Percentiles rank a stretch among this genome's conserved stretches.
These are phyloP conservation scores for Phengaris alcon DNA, from an alignment of 2,888 invertebrate genomes.

Conservation along the genomic window DNA sequence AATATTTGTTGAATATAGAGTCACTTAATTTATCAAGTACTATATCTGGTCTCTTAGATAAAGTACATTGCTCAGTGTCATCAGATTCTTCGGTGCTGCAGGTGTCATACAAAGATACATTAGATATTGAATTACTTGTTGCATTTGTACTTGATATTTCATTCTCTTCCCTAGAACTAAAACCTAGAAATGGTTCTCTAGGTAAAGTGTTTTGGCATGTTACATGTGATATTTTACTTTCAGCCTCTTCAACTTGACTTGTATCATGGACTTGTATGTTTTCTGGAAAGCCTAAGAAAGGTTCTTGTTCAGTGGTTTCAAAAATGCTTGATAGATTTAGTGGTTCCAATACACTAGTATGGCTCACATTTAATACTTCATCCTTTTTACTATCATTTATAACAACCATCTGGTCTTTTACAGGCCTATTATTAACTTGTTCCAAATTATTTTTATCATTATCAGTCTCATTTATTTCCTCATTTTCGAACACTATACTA, in stretches of 20 bases:
- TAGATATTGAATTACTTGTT: constrained; percentile 33
- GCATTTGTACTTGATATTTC: constrained; percentile 29
- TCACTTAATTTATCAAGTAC: constrained; percentile 53
- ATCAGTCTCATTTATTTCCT: constrained; percentile 42
- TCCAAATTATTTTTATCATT: constrained; percentile 24
- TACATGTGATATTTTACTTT: not conserved
- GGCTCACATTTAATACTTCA: not conserved
- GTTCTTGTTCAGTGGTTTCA: constrained; percentile 1
- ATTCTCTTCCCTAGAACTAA: constrained; percentile 16
- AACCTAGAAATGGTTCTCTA: constrained; percentile 31
- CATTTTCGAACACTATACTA: constrained; percentile 34
- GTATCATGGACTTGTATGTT: not conserved
- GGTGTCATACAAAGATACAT: constrained; percentile 60
- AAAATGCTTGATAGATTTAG: not conserved
- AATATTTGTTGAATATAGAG: constrained; percentile 54
- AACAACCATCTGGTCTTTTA: not conserved
- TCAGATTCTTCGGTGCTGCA: constrained; percentile 54
- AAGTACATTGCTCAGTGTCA: constrained; percentile 21
- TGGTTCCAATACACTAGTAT: not conserved
- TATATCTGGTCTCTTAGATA: constrained; percentile 49
- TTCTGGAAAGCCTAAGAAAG: not conserved
- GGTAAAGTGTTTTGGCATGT: not conserved
- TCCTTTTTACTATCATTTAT: not conserved
- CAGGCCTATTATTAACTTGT: not conserved
- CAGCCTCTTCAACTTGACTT: not conserved